phyloP scores from a whole-genome alignment of 2,888 invertebrate genomes.

The Acrobasis consociella region DNA sequence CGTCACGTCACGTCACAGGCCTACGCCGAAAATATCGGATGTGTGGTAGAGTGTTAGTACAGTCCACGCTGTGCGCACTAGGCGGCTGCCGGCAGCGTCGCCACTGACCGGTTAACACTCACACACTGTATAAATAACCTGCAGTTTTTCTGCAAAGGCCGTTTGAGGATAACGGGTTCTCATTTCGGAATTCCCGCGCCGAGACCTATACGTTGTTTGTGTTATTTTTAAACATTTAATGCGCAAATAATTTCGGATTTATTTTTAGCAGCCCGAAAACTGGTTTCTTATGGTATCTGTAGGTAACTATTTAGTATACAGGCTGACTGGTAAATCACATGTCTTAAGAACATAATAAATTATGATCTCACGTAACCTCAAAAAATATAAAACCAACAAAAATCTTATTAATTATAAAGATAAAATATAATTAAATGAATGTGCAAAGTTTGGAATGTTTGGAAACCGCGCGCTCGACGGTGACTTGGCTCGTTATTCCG shows the following conservation, averaged over 20 bases:
- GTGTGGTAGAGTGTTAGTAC: neutral
- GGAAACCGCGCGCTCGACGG: no score
- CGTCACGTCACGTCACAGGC: conserved; percentile 4
- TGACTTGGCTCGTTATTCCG: no score
- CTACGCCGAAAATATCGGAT: conserved; percentile 10
- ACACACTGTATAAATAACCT: conserved; percentile 11
- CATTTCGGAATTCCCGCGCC: conserved; percentile 3
- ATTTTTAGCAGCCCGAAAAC: neutral
- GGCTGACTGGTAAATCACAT: no score
- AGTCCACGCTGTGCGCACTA: neutral
- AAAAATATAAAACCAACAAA: no score
- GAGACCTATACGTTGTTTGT: neutral
- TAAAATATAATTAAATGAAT: no score
- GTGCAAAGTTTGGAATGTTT: no score
- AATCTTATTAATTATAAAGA: no score
- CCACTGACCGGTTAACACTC: neutral
- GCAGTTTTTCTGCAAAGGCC: conserved; percentile 14
- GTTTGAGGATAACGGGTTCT: conserved; percentile 13
- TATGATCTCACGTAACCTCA: no score
- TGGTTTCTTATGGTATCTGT: no score
- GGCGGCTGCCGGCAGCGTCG: conserved; percentile 1
- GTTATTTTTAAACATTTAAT: conserved; percentile 2
- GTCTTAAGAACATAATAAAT: no score
- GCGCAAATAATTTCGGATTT: neutral
- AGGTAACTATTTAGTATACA: neutral